Percentiles rank a stretch among this genome's conserved stretches.
Evolutionary conservation across 2,113 vertebrate species (phyloP).

Genomic region (Oceanites oceanicus): DNA sequence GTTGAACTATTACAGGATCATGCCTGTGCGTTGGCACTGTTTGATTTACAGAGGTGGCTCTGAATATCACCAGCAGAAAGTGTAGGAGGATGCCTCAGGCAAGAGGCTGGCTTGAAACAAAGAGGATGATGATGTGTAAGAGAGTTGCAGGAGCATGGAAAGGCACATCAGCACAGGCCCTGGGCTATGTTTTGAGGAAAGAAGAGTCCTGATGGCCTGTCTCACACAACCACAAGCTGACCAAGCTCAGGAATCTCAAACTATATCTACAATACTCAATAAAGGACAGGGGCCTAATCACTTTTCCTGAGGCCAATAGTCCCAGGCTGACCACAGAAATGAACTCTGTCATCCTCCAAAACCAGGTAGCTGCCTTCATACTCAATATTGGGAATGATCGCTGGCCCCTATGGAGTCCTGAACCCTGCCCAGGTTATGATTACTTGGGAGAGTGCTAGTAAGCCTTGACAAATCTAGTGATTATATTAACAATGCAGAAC

Average conservation of each 20-base stretch:
- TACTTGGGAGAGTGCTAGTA: not conserved
- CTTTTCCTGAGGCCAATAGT: not conserved
- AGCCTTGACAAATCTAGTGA: not conserved
- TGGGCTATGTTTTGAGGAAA: not conserved
- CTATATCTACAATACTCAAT: not conserved
- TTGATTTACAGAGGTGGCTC: not conserved
- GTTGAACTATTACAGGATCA: accelerated
- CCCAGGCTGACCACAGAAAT: not conserved
- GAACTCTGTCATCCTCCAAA: not conserved
- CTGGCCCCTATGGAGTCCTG: not conserved
- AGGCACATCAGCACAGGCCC: not conserved
- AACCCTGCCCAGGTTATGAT: not conserved
- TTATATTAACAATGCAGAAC: not conserved
- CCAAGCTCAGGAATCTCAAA: not conserved
- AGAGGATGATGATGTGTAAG: not conserved
- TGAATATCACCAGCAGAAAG: not conserved
- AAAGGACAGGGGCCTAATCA: not conserved
- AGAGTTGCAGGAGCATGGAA: not conserved
- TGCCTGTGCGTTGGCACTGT: not conserved
- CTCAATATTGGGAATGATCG: not conserved
- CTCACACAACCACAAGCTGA: not conserved
- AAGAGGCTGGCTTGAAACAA: not conserved
- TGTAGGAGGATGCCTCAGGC: not conserved
- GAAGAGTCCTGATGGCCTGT: not conserved
- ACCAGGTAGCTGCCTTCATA: not conserved